phyloP scores from a whole-genome alignment of 2,113 vertebrate species.

The Ginglymostoma cirratum region DNA sequence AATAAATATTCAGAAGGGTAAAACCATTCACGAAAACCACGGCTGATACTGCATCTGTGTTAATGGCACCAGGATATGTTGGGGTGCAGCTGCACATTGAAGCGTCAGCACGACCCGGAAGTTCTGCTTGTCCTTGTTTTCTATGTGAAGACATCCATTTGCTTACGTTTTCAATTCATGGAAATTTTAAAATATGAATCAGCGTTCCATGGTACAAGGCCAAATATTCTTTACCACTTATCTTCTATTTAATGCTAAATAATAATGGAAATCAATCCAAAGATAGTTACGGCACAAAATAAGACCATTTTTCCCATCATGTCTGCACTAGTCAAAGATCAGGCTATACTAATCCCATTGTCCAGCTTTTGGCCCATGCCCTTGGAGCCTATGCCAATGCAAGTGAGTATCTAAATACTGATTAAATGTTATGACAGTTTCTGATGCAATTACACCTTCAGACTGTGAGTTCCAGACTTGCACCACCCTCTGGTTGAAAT shows the following conservation, averaged over 20 bases:
- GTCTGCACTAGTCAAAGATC: too few relatives aligned
- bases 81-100: slow-evolving; percentile 1
- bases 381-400: too few relatives aligned
- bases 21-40: neutral
- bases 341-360: too few relatives aligned
- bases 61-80: neutral
- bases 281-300: too few relatives aligned
- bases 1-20: neutral
- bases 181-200: neutral
- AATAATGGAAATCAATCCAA: neutral
- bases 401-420: too few relatives aligned
- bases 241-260: neutral
- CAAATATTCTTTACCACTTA: neutral
- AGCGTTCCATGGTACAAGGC: neutral
- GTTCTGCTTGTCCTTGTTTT: neutral
- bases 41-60: neutral
- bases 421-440: too few relatives aligned
- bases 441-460: too few relatives aligned
- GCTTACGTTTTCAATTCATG: neutral
- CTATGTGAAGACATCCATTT: neutral
- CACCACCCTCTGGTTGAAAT: too few relatives aligned
- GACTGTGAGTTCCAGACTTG: too few relatives aligned
- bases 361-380: too few relatives aligned
- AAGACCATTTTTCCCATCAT: too few relatives aligned
- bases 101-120: neutral